phyloP scores from a whole-genome alignment of 2,888 invertebrate species.

The Metellina segmentata region DNA sequence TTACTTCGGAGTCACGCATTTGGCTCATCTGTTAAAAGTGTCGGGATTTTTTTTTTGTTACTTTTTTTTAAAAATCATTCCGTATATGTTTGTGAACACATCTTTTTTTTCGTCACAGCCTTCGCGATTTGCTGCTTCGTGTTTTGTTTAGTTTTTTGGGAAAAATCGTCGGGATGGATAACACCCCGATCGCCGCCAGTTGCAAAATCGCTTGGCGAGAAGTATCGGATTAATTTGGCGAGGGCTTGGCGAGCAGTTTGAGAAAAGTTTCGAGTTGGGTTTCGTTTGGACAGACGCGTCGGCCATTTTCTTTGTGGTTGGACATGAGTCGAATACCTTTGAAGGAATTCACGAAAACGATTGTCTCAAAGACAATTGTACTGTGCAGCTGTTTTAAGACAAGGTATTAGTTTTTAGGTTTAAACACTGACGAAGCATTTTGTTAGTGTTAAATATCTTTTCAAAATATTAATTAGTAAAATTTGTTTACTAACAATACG shows the following conservation, averaged over 20 bases:
- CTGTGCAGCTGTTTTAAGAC: too few relatives aligned
- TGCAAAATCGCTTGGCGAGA: background rate
- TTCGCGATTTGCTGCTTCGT: background rate
- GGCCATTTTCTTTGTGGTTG: too few relatives aligned
- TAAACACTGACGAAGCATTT: too few relatives aligned
- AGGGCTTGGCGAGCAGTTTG: background rate
- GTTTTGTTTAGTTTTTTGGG: background rate
- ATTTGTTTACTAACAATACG: too few relatives aligned
- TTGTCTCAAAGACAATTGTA: too few relatives aligned
- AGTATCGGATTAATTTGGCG: background rate
- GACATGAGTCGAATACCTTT: too few relatives aligned
- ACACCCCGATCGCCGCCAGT: background rate
- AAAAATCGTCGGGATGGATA: background rate
- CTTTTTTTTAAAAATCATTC: background rate
- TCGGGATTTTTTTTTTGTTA: slow-evolving; percentile 32
- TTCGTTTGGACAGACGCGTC: too few relatives aligned
- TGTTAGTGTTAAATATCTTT: too few relatives aligned
- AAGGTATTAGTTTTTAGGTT: too few relatives aligned
- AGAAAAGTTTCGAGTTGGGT: too few relatives aligned
- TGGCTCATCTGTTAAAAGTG: slow-evolving; percentile 69
- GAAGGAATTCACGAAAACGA: too few relatives aligned
- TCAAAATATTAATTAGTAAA: too few relatives aligned
- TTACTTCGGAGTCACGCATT: slow-evolving; percentile 72
- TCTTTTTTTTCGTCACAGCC: background rate
- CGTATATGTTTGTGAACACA: background rate